Conservation (phyloP, 1,140 invertebrate genomes). For the Berghia stephanieae region DNA sequence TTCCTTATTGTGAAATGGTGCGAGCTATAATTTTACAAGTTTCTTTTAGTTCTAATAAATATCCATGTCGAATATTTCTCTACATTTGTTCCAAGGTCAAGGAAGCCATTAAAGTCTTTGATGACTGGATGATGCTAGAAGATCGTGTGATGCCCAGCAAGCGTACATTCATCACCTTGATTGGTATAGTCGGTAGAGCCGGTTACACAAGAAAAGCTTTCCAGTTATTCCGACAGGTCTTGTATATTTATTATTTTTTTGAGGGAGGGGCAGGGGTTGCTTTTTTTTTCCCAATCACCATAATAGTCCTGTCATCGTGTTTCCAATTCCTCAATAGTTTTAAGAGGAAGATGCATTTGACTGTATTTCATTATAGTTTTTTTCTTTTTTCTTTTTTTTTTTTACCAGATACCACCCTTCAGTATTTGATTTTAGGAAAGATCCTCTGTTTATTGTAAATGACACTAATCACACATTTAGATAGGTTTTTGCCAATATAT, state of each 20-base stretch:
- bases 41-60: neutral
- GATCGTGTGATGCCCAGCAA: conserved; percentile 31
- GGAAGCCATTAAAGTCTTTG: conserved; percentile 30
- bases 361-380: neutral
- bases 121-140: conserved; percentile 30
- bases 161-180: conserved; percentile 15
- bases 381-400: neutral
- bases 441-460: no score
- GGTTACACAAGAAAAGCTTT: conserved; percentile 27
- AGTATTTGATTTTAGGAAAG: no score
- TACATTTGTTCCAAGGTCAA: conserved; percentile 13
- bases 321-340: neutral
- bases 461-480: no score
- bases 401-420: no score
- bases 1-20: neutral
- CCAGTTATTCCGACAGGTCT: conserved; percentile 14
- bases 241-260: neutral
- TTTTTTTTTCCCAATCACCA: neutral
- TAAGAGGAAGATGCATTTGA: neutral
- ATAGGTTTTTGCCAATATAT: no score
- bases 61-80: neutral
- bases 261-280: no score
- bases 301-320: neutral
- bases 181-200: conserved; percentile 25
- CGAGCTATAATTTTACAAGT: neutral